phyloP scores from a whole-genome alignment of 2,888 invertebrate genomes.

The Drosophila suboccidentalis region DNA sequence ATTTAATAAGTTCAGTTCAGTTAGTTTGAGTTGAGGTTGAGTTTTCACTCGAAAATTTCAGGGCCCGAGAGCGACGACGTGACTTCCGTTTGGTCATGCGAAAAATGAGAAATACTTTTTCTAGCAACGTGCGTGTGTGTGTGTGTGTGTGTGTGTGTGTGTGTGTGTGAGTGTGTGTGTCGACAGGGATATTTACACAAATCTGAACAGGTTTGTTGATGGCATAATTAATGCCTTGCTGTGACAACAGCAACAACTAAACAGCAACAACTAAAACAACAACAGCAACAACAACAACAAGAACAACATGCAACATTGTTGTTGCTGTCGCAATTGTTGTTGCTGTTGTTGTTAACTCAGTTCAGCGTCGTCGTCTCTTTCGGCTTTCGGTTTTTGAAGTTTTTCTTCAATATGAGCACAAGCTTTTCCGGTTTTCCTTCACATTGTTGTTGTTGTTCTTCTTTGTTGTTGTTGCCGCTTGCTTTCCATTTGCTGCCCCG shows the following conservation, averaged over 20 bases:
- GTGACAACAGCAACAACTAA: slow-evolving; percentile 58
- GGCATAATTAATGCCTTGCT: slow-evolving; percentile 75
- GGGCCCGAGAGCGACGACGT: slow-evolving; percentile 57
- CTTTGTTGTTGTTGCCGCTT: not conserved
- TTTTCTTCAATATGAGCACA: slow-evolving; percentile 40
- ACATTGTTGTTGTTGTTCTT: not conserved
- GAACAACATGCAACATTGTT: slow-evolving; percentile 3
- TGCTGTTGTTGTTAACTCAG: slow-evolving; percentile 1
- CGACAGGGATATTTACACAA: slow-evolving; percentile 78
- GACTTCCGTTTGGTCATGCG: slow-evolving; percentile 71
- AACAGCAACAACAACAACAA: slow-evolving; percentile 12
- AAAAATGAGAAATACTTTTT: slow-evolving; percentile 56
- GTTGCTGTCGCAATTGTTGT: not conserved
- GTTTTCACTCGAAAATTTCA: slow-evolving; percentile 63
- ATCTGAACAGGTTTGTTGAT: slow-evolving; percentile 72
- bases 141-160: slow-evolving; percentile 13
- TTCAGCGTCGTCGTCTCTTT: slow-evolving; percentile 32
- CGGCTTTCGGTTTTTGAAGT: slow-evolving; percentile 58
- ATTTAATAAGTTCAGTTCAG: slow-evolving; percentile 61
- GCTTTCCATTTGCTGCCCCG: slow-evolving; percentile 30
- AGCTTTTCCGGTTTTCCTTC: slow-evolving; percentile 56
- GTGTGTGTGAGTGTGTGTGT: slow-evolving; percentile 44
- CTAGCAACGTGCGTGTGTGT: slow-evolving; percentile 13
- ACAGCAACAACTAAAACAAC: slow-evolving; percentile 18
- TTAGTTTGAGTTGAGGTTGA: slow-evolving; percentile 5